These are phyloP conservation scores for Schlechtendalia chinensis DNA, from an alignment of 1,140 invertebrate species.

Conservation along the genomic window DNA sequence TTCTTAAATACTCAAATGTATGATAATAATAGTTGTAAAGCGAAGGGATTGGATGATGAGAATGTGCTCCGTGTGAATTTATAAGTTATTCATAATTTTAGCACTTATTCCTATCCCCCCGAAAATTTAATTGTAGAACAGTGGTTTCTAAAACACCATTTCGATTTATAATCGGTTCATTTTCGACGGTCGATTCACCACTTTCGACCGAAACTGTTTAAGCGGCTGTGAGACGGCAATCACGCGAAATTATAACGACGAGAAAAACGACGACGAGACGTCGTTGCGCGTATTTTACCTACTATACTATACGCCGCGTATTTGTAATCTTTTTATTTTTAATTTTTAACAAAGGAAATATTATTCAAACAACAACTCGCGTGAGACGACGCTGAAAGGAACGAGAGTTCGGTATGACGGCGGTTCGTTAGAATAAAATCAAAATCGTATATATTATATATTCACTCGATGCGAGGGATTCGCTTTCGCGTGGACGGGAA, in stretches of 20 bases:
- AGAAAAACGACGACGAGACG: not conserved
- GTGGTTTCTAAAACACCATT: too few relatives aligned
- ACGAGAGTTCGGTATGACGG: not conserved
- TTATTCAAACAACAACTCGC: constrained; percentile 8
- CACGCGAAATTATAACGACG: not conserved
- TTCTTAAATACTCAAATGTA: too few relatives aligned
- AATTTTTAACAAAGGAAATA: not conserved
- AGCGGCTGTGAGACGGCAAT: constrained; percentile 4
- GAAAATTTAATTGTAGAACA: too few relatives aligned
- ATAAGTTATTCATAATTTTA: too few relatives aligned
- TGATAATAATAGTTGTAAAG: too few relatives aligned
- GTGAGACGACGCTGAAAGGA: not conserved
- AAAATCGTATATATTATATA: not conserved
- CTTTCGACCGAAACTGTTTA: constrained; percentile 35
- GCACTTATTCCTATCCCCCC: too few relatives aligned
- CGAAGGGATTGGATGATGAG: too few relatives aligned
- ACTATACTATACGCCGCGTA: too few relatives aligned
- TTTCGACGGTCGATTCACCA: constrained; percentile 28
- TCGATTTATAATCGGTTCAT: constrained; percentile 21
- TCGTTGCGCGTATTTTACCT: not conserved
- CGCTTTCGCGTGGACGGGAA: too few relatives aligned
- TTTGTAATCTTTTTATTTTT: too few relatives aligned
- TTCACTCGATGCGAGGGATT: too few relatives aligned
- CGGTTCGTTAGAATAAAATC: constrained; percentile 24
- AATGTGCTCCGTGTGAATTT: too few relatives aligned